Base-by-base conservation (phyloP, 2,888 invertebrate genomes). In the Alloscopus bannaensis region DNA sequence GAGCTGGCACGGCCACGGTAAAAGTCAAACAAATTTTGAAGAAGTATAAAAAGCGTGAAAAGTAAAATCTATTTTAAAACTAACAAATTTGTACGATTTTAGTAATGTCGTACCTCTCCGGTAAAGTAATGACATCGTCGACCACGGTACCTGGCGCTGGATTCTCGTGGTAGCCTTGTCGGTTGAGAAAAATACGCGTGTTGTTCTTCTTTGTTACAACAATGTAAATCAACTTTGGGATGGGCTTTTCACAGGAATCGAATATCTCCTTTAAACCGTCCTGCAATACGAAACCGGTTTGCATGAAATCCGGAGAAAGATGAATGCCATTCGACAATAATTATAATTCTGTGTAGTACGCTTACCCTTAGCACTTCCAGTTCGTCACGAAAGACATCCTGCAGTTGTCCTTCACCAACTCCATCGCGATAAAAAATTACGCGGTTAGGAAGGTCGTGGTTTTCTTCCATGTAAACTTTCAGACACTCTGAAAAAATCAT, bases 91-190 rank as follows among this genome's bases (percentile, higher is more conserved):
- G 36, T 47, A 47, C 4, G 47, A 18, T n/a, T n/a, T n/a, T 13
- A 4, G 6, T n/a, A 47, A 18, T n/a, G 3, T 64, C 92, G 89
- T 86, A 94, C 84, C 88, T 88, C 13, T 89, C 92, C 0, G 95
- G 95, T 76, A 93, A 88, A 0, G 97, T 98, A 0, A 98, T 92
- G 0, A 93, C 91, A 84, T 94, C 93, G 87, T 98, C 98, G 0
- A 96, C 93, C 2, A 97, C 90, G 0, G 97, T 96, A 1, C 98
- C 98, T 0, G 97, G 94, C 0, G 90, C 90, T 0, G 97, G 97
- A 84, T n/a, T 18, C 36, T 20, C 13, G 4, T 47, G n/a, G 11
- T 18, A 13, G 18, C 11, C 47, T 4, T 20, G 36, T 26, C 20
- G n/a, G 31, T 6, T 6, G 36, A 64, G 20, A 31, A 84, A 80